Evolutionary conservation across 1,140 invertebrate genomes (phyloP).

Genomic region (Procambarus virginalis): DNA sequence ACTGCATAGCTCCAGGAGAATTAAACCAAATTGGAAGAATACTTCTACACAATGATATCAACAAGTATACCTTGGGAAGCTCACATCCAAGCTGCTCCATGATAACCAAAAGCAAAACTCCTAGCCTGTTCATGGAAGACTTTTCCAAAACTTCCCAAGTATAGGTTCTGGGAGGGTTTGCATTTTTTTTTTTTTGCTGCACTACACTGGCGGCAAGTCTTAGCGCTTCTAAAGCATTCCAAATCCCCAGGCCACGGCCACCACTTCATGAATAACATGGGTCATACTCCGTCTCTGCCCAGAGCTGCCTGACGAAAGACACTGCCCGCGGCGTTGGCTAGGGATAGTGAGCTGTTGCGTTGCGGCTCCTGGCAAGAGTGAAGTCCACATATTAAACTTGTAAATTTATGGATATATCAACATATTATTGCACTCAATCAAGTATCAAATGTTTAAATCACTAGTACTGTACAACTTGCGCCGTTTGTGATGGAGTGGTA

Average conservation of each 20-base stretch:
- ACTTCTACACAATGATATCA: too few species aligned
- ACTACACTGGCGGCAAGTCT: slow-evolving; percentile 11
- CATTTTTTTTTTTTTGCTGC: slow-evolving; percentile 7
- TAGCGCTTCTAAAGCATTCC: slow-evolving; percentile 30
- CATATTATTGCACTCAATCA: neutral
- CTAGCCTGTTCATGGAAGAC: slow-evolving; percentile 11
- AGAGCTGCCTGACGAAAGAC: slow-evolving; percentile 59
- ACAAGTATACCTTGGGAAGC: slow-evolving; percentile 1
- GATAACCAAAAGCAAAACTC: slow-evolving; percentile 12
- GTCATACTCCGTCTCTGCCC: slow-evolving; percentile 56
- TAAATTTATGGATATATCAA: neutral
- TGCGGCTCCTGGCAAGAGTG: slow-evolving; percentile 48
- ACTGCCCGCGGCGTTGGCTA: slow-evolving; percentile 63
- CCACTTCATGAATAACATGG: slow-evolving; percentile 17
- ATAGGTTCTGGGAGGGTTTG: slow-evolving; percentile 14
- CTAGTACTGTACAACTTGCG: too few species aligned
- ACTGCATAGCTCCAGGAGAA: too few species aligned
- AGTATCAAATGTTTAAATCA: neutral
- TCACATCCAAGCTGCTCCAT: neutral
- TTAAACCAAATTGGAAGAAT: too few species aligned
- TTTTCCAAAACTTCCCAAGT: neutral
- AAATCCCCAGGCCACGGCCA: slow-evolving; percentile 24
- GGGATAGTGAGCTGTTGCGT: slow-evolving; percentile 46
- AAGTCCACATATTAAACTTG: slow-evolving; percentile 17
- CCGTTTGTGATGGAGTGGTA: too few species aligned